Conservation (phyloP, 2,113 vertebrate species). For the Dissostichus mawsoni region DNA sequence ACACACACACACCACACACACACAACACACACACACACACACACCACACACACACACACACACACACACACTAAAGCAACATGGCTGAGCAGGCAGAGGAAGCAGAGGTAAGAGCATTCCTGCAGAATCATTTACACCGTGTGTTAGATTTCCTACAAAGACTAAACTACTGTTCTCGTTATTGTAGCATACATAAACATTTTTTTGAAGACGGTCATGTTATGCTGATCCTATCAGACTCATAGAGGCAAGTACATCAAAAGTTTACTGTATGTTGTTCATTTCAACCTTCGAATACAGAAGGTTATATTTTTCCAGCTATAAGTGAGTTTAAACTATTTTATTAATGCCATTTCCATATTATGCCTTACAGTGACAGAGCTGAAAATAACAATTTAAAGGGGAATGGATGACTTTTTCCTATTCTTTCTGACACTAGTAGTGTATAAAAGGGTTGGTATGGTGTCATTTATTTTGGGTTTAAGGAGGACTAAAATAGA, state of each 20-base stretch:
- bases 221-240: background rate
- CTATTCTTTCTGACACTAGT: background rate
- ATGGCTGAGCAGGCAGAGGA: constrained; percentile 26
- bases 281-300: background rate
- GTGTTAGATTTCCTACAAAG: background rate
- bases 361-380: background rate
- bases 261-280: background rate
- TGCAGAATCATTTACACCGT: constrained; percentile 41
- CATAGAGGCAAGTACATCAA: background rate
- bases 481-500: background rate
- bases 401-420: background rate
- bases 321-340: background rate
- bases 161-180: background rate
- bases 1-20: too few relatives aligned
- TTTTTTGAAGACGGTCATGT: background rate
- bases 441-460: background rate
- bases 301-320: too few relatives aligned
- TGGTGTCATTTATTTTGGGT: too few relatives aligned
- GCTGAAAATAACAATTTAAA: background rate
- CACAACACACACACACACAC: constrained; percentile 31
- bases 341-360: background rate
- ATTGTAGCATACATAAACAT: background rate
- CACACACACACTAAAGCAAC: constrained; percentile 23
- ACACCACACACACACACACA: constrained; percentile 29
- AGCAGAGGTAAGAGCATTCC: constrained; percentile 39